phyloP scores from a whole-genome alignment of 2,888 invertebrate genomes.

The Tupiocoris notatus region DNA sequence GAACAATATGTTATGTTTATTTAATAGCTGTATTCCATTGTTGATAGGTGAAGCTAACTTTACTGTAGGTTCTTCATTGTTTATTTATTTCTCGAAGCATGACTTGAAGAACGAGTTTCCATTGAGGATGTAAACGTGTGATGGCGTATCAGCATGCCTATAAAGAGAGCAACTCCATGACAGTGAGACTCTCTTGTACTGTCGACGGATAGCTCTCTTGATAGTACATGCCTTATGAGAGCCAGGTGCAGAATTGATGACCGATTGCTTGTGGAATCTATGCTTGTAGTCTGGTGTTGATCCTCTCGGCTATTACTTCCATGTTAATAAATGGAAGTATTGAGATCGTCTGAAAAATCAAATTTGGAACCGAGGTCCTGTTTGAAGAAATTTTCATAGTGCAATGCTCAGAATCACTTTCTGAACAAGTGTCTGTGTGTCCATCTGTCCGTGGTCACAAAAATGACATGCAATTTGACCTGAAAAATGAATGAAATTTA shows the following conservation, averaged over 20 bases:
- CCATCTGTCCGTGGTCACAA: too few species aligned
- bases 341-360: not conserved
- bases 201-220: constrained; percentile 99
- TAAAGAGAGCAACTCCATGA: constrained; percentile 99
- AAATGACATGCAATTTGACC: too few species aligned
- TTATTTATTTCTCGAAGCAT: too few species aligned
- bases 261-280: not conserved
- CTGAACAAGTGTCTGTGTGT: too few species aligned
- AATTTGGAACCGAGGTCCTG: not conserved
- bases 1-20: too few species aligned
- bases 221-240: constrained; percentile 56
- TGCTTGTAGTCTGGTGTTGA: not conserved
- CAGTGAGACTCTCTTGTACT: constrained; percentile 93
- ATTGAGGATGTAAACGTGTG: too few species aligned
- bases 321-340: not conserved
- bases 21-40: too few species aligned
- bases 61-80: too few species aligned
- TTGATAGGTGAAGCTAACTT: too few species aligned
- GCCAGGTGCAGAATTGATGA: not conserved
- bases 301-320: not conserved
- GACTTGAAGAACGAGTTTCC: too few species aligned
- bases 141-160: constrained; percentile 65
- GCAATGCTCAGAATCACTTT: too few species aligned
- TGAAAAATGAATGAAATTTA: too few species aligned
- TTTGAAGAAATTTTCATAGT: not conserved